A percentile compares a stretch with the other conserved stretches of the same genome.
Conservation (phyloP, 2,888 invertebrate genomes). For the Callinectes sapidus region DNA sequence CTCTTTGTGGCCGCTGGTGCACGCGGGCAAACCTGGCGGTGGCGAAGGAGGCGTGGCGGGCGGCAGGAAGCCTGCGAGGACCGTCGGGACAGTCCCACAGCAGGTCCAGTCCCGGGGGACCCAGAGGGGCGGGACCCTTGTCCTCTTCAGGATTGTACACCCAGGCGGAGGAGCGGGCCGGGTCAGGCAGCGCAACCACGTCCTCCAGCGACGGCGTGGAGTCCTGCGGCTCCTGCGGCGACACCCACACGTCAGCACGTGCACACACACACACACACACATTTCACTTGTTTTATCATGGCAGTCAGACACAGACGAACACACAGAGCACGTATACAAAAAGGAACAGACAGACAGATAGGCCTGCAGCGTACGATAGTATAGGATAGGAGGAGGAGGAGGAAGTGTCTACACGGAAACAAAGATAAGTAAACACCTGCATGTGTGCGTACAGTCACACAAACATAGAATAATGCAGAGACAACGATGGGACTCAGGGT, state of each 20-base stretch:
- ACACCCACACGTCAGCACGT: constrained; percentile 17
- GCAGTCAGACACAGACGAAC: neutral
- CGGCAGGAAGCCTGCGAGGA: constrained; percentile 54
- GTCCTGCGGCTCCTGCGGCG: constrained; percentile 58
- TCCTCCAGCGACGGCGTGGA: constrained; percentile 64
- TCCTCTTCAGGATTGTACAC: constrained; percentile 70
- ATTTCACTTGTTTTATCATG: neutral
- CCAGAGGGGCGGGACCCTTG: constrained; percentile 57
- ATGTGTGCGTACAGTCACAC: neutral
- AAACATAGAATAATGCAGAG: neutral
- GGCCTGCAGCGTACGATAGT: too few relatives aligned
- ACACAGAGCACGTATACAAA: neutral
- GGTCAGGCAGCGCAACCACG: constrained; percentile 66
- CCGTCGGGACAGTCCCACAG: constrained; percentile 55
- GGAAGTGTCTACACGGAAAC: neutral
- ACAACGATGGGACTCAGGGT: neutral
- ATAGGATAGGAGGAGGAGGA: neutral
- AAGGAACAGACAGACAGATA: neutral
- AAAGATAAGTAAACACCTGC: neutral
- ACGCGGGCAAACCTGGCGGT: constrained; percentile 68
- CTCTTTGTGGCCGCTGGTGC: constrained; percentile 70
- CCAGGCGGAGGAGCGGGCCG: constrained; percentile 64
- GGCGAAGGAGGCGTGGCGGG: constrained; percentile 70
- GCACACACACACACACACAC: constrained; percentile 31
- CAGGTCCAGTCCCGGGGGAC: constrained; percentile 67